Percentiles rank a stretch among this genome's conserved stretches.
These are phyloP conservation scores for Villa cingulata DNA, from an alignment of 2,888 invertebrate genomes.

Conservation along the genomic window DNA sequence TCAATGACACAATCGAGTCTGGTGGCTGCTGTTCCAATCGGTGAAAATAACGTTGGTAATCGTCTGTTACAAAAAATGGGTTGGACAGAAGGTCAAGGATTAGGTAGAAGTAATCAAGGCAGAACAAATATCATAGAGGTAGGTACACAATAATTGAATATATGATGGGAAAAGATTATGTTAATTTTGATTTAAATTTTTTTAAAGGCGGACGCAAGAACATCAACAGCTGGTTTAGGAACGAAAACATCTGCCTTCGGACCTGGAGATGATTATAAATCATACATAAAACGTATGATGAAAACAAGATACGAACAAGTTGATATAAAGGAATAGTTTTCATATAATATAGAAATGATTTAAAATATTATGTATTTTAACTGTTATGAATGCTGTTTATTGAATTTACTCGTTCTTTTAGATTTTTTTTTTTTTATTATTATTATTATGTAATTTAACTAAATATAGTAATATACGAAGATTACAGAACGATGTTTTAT, in stretches of 20 bases:
- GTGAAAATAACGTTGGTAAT: conserved; percentile 87
- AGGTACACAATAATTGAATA: conserved; percentile 19
- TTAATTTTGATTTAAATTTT: no score
- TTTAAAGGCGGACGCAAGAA: conserved; percentile 39
- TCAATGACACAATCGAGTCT: conserved; percentile 31
- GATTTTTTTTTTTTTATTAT: no score
- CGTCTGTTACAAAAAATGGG: conserved; percentile 97
- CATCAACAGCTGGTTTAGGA: conserved; percentile 72
- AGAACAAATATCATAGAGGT: conserved; percentile 86
- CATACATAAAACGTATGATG: conserved; percentile 38
- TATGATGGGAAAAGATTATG: not conserved
- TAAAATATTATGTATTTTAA: no score
- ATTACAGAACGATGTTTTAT: no score
- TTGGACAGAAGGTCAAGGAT: conserved; percentile 93
- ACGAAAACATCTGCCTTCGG: conserved; percentile 42
- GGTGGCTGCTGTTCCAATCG: conserved; percentile 38
- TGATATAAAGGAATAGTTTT: conserved; percentile 18
- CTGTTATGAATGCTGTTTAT: no score
- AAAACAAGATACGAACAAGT: conserved; percentile 35
- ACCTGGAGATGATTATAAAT: conserved; percentile 34
- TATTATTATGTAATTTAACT: no score
- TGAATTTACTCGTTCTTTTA: no score
- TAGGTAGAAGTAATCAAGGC: conserved; percentile 88
- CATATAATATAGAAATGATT: no score
- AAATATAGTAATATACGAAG: no score